Evolutionary conservation across 2,113 vertebrate genomes (phyloP).

Genomic region (Neomonachus schauinslandi): DNA sequence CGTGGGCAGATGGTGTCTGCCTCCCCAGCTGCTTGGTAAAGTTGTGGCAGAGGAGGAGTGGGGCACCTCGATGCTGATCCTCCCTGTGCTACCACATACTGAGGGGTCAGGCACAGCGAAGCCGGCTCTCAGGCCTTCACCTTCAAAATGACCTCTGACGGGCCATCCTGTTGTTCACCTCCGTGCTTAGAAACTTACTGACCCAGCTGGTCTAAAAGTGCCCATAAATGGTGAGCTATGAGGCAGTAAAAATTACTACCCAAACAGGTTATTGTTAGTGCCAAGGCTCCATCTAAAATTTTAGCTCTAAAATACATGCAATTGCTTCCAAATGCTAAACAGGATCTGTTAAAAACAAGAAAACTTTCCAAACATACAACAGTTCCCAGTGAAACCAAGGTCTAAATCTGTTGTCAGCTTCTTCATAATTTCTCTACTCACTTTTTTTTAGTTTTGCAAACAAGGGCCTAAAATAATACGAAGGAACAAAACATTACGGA

Average conservation of each 20-base stretch:
- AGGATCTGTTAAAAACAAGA: not conserved
- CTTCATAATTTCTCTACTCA: not conserved
- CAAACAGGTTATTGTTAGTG: not conserved
- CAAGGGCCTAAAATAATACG: not conserved
- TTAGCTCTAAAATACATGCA: not conserved
- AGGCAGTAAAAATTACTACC: not conserved
- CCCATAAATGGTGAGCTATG: too few relatives aligned
- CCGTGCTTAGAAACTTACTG: not conserved
- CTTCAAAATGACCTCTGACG: not conserved
- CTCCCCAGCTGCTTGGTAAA: not conserved
- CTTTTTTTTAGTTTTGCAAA: not conserved
- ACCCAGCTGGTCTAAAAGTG: not conserved
- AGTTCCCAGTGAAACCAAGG: not conserved
- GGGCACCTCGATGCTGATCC: not conserved
- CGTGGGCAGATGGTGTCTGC: not conserved
- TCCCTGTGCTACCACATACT: fast-evolving
- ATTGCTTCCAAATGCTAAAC: not conserved
- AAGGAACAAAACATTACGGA: not conserved
- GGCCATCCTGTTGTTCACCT: not conserved
- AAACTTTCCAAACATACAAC: not conserved
- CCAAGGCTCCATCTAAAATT: not conserved
- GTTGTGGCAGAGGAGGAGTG: fast-evolving
- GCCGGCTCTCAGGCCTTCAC: not conserved
- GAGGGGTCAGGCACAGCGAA: not conserved
- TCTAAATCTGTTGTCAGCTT: not conserved